Base-by-base conservation (phyloP, 2,797 vertebrate species). In the Neosilurus mollespiculum region DNA sequence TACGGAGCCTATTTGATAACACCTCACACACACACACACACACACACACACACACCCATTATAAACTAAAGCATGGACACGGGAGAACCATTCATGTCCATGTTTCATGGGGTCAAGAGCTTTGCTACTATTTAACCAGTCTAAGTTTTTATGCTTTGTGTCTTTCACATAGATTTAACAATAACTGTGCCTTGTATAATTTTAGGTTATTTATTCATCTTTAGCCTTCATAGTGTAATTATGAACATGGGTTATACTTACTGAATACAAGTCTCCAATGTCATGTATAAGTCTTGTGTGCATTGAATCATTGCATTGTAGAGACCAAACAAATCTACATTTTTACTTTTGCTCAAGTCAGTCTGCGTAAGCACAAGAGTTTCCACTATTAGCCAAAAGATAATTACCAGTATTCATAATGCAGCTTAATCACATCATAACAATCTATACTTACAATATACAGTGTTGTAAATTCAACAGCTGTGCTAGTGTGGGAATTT, bases 401-500 rank as follows among this genome's bases (percentile, higher is more conserved):
- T 66, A 65, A 83, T 56, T 81, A 64, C 37, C 34, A 78, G 76
- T 81, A 51, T 54, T 49, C 49, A 76, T 77, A 84, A 85, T 80
- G 66, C 37, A 56, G 49, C 71, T 65, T 73, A 81, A 81, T 65
- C 26, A 83, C 43, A 76, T 58, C 51, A n/a, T 78, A 24, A 69
- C 24, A 73, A 82, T 73, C 26, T 82, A 69, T 37, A 72, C 75
- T 53, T 70, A n/a, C 26, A 56, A 43, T 71, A 6, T 80, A 1
- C 2, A 69, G 20, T 53, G 30, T 78, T 43, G 51, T 64, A 84
- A 87, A 59, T 30, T 59, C 34, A 56, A 78, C 82, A 86, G 62
- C 75, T 83, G 82, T 83, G 58, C 76, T 56, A 26, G 65, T 81
- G 81, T 85, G 84, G 86, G 84, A 88, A 86, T 84, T 61, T 85